These are phyloP conservation scores for Laothoe populi DNA, from an alignment of 2,888 invertebrate species.

Conservation along the genomic window DNA sequence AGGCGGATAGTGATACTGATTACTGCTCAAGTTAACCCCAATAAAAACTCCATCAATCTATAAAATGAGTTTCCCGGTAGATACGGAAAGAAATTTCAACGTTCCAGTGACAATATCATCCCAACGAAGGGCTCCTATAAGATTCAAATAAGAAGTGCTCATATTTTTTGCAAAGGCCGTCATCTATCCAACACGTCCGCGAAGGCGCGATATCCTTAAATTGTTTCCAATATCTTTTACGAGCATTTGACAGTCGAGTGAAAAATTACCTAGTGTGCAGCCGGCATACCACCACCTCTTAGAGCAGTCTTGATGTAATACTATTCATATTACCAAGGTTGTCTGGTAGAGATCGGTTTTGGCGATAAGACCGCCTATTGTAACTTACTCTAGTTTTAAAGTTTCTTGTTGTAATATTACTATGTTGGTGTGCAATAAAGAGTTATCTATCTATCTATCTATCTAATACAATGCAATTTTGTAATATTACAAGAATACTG, in stretches of 20 bases:
- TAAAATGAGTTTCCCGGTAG: constrained; percentile 27
- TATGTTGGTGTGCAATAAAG: no score
- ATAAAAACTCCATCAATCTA: constrained; percentile 18
- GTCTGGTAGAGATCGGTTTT: no score
- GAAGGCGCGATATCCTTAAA: constrained; percentile 73
- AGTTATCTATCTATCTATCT: no score
- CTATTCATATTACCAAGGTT: no score
- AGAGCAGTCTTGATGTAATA: no score
- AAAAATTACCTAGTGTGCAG: constrained; percentile 69
- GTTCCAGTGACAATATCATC: constrained; percentile 46
- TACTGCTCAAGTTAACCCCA: constrained; percentile 26
- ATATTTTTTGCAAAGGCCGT: constrained; percentile 57
- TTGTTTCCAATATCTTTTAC: constrained; percentile 81
- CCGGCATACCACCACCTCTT: no score
- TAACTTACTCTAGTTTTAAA: no score
- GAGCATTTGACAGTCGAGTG: constrained; percentile 75
- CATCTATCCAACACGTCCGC: constrained; percentile 55
- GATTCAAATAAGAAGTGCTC: constrained; percentile 54
- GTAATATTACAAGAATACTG: no score
- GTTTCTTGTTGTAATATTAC: no score
- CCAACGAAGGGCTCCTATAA: constrained; percentile 43
- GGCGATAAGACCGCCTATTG: no score
- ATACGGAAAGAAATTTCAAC: constrained; percentile 38
- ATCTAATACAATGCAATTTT: no score
- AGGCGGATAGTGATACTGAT: not conserved